Evolutionary conservation across 2,113 vertebrate genomes (phyloP), one percentile per base, ranked within the genome.

Genomic region (Nannospalax galili): DNA sequence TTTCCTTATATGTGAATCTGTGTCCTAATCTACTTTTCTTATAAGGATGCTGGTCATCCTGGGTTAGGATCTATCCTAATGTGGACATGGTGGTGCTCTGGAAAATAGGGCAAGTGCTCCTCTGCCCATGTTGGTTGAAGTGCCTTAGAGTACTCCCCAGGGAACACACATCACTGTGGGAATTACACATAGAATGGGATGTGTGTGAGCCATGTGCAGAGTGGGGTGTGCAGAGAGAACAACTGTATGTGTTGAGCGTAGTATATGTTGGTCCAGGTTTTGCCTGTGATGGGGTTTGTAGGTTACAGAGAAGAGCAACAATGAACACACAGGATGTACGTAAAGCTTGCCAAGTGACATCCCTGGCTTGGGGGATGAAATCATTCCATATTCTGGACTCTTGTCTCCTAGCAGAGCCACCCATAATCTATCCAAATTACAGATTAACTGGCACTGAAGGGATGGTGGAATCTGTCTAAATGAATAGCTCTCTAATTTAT

Each of bases 371-470:
- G 82, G 97, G 80, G 97, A 97, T 97, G 95, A 95, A 98, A 97
- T 98, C 96, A 87, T 96, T 97, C 92, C 95, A 91, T 95, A 93
- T 97, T 88, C 98, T 97, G 98, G 97, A 97, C 96, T 97, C 93
- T 73, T 87, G 89, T 96, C 98, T 98, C 97, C 97, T 95, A 80
- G 97, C 92, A 96, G 97, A 97, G 96, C 93, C 92, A 93, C 97
- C 75, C 93, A 96, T 92, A 97, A 97, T 98, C 96, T 95, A 95
- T 98, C 97, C 98, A 97, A 98, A 98, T 98, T 98, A 98, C 98
- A 98, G 98, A 98, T 98, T 96, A 98, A 97, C 97, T 98, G 97
- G 98, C 98, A 97, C 93, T 1, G 0, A 95, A 84, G 96, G 96
- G 91, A 96, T 64, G 45, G 96, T 97, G 90, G 97, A 96, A 98